phyloP scores from a whole-genome alignment of 2,888 invertebrate species.

The Byasa hedistus region DNA sequence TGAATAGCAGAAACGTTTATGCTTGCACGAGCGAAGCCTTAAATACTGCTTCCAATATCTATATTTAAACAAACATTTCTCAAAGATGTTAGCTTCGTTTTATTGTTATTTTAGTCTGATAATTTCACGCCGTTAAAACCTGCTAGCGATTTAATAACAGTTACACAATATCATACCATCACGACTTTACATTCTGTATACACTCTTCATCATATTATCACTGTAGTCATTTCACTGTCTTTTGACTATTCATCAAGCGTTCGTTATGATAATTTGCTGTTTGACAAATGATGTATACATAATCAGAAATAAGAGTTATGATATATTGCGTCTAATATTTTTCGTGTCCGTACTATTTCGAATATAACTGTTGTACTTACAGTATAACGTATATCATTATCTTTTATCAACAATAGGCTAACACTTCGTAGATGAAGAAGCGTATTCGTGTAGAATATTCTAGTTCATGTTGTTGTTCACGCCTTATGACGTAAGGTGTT shows the following conservation, averaged over 20 bases:
- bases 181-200: conserved; percentile 46
- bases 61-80: background rate
- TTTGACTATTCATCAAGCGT: conserved; percentile 48
- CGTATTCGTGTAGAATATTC: no score
- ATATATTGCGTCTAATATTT: conserved; percentile 31
- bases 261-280: conserved; percentile 51
- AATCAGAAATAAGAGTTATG: conserved; percentile 31
- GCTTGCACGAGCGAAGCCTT: no score
- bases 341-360: conserved; percentile 26
- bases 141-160: conserved; percentile 47
- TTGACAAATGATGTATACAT: conserved; percentile 51
- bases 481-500: no score
- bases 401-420: no score
- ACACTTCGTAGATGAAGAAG: no score
- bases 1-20: no score
- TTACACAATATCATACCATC: conserved; percentile 57
- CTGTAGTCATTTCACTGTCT: conserved; percentile 50
- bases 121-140: conserved; percentile 29
- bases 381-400: background rate
- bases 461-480: no score
- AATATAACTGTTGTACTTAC: conserved; percentile 17
- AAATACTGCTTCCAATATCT: no score
- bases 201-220: conserved; percentile 44
- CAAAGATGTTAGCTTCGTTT: background rate
- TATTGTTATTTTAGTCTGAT: background rate